Base-by-base conservation (phyloP, 2,113 vertebrate species). In the Mixornis gularis region DNA sequence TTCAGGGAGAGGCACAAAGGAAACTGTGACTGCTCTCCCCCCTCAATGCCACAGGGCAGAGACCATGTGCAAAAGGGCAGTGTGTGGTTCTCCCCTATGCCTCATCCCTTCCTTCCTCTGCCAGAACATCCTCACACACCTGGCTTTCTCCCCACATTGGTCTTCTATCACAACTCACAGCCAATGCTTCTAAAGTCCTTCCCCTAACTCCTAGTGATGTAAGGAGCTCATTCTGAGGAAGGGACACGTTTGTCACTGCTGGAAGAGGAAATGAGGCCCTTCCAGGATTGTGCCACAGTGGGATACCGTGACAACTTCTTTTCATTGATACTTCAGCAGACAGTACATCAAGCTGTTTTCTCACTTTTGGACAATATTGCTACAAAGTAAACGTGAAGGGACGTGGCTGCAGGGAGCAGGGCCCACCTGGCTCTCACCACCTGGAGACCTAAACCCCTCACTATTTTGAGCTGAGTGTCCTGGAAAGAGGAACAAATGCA, bases 51-150 rank as follows among this genome's bases (percentile, higher is more conserved):
- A 0, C 70, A 44, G 17, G 48, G 60, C 62, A 71, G 27, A 34
- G 20, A 32, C 19, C 29, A 10, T 0, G 3, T 36, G n/a, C 0
- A 1, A 20, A 69, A 51, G 6, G 63, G 63, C 43, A 64, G 27
- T 1, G 0, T 5, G 26, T 10, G 0, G 0, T 36, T 52, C 24
- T 73, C 38, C 74, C 34, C 26, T 17, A 16, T 0, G 1, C 55
- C 36, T 56, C 55, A 44, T 38, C 32, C 13, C 24, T 48, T 64
- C 65, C 41, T 64, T 43, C 14, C 53, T 66, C 44, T 76, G 64
- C 53, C 41, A 53, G 48, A 62, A 24, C 40, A 20, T 30, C 65
- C 49, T 56, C 1, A 0, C 13, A 5, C 17, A 40, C 21, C 8
- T 0, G 0, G 38, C 69, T 12, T 58, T 56, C 53, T 71, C 15